Percentiles rank a stretch among this genome's conserved stretches.
phyloP scores from a whole-genome alignment of 2,113 vertebrate genomes.

The Rhodinocichla rosea region DNA sequence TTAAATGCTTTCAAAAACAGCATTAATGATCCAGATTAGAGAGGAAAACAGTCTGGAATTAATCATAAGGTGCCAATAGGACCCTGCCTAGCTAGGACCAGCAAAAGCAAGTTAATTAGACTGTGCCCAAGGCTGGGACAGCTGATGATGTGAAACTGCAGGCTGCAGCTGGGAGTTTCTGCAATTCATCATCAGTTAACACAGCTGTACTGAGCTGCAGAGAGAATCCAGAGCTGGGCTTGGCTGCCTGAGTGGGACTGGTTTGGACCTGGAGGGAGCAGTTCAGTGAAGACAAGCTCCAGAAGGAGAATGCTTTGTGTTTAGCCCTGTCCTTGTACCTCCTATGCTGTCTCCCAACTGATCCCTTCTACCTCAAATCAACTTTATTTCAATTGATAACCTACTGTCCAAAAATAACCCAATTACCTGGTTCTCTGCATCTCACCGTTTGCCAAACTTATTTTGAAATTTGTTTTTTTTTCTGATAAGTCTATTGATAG shows the following conservation, averaged over 20 bases:
- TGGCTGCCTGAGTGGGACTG: not conserved
- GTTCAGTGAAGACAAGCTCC: not conserved
- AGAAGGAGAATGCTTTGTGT: not conserved
- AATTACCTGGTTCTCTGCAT: not conserved
- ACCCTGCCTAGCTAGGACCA: not conserved
- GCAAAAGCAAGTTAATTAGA: not conserved
- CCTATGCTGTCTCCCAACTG: not conserved
- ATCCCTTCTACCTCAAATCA: not conserved
- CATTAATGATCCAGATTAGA: not conserved
- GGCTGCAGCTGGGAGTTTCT: not conserved
- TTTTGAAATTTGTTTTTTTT: not conserved
- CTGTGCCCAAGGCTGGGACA: not conserved
- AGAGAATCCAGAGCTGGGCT: not conserved
- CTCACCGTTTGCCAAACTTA: not conserved
- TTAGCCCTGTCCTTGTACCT: not conserved
- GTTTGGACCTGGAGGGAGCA: not conserved
- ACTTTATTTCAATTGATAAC: not conserved
- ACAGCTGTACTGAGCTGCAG: not conserved
- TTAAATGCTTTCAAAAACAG: not conserved
- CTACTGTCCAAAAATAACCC: not conserved
- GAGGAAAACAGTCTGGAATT: not conserved
- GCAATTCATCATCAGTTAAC: not conserved
- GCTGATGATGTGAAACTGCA: not conserved
- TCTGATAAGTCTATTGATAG: not conserved
- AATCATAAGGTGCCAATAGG: not conserved